A percentile compares a stretch with the other conserved stretches of the same genome.
Evolutionary conservation across 2,888 invertebrate species (phyloP).

Genomic region (Pilophorus perplexus): DNA sequence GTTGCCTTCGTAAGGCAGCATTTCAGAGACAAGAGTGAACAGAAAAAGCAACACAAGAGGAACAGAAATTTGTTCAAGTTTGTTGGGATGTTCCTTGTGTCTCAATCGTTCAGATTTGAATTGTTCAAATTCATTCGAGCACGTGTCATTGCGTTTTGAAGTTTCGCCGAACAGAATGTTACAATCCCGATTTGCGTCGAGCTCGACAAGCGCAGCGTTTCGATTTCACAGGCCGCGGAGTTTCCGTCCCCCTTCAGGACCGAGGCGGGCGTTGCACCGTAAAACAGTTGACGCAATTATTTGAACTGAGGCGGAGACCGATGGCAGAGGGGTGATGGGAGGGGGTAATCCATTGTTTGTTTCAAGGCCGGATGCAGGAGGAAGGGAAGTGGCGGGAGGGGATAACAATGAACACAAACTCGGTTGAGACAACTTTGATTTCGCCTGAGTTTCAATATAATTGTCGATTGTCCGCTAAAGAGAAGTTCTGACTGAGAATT

Average conservation of each 20-base stretch:
- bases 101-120: no score
- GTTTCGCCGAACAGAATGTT: no score
- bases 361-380: constrained; percentile 30
- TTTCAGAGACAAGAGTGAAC: no score
- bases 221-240: constrained; percentile 23
- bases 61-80: no score
- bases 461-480: no score
- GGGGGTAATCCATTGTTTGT: constrained; percentile 35
- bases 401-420: constrained; percentile 20
- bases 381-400: no score
- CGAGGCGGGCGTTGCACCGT: constrained; percentile 32
- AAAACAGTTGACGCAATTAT: constrained; percentile 37
- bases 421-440: constrained; percentile 32
- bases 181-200: no score
- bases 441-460: constrained; percentile 7
- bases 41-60: no score
- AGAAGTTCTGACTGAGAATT: no score
- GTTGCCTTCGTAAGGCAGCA: no score
- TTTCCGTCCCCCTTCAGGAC: constrained; percentile 9
- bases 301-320: constrained; percentile 9
- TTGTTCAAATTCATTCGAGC: background rate
- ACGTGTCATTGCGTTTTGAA: no score
- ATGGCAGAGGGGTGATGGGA: background rate
- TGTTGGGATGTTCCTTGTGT: background rate
- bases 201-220: constrained; percentile 8